A percentile compares a stretch with the other conserved stretches of the same genome.
Conservation (phyloP, 2,797 vertebrate species). For the Danio choprae region DNA sequence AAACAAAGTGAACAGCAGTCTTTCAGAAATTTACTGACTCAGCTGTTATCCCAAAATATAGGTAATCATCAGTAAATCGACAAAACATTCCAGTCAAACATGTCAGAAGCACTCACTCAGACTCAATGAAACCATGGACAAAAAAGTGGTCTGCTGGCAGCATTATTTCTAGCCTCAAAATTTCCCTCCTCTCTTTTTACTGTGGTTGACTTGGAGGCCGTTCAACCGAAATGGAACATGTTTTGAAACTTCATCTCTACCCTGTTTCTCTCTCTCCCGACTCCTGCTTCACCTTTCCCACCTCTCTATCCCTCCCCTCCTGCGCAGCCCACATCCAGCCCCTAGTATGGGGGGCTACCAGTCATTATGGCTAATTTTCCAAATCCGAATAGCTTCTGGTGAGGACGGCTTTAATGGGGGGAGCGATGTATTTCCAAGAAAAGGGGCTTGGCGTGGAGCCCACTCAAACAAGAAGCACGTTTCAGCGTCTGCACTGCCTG, state of each 20-base stretch:
- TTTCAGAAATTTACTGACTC: slow-evolving; percentile 29
- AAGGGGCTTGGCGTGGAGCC: slow-evolving; percentile 49
- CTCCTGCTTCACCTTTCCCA: slow-evolving; percentile 26
- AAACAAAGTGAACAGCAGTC: neutral
- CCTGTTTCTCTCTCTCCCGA: slow-evolving; percentile 28
- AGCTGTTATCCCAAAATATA: slow-evolving; percentile 21
- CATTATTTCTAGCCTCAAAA: slow-evolving; percentile 46
- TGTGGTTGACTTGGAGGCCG: slow-evolving; percentile 53
- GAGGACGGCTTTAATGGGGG: slow-evolving; percentile 50
- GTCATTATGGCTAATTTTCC: slow-evolving; percentile 60
- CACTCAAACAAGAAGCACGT: slow-evolving; percentile 52
- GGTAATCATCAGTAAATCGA: slow-evolving; percentile 3
- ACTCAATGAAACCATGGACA: slow-evolving; percentile 43
- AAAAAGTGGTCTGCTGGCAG: slow-evolving; percentile 45
- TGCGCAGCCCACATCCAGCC: slow-evolving; percentile 40
- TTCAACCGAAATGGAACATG: slow-evolving; percentile 61
- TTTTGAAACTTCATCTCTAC: slow-evolving; percentile 56
- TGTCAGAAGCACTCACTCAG: slow-evolving; percentile 59
- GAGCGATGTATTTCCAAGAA: slow-evolving; percentile 55
- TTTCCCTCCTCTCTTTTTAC: slow-evolving; percentile 54
- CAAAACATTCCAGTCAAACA: slow-evolving; percentile 32
- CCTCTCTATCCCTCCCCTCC: slow-evolving; percentile 43
- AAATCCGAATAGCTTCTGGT: slow-evolving; percentile 57
- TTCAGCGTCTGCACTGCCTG: slow-evolving; percentile 39
- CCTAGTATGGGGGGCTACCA: slow-evolving; percentile 43